Evolutionary conservation across 2,888 invertebrate species (phyloP).

Genomic region (Tetragonisca angustula): DNA sequence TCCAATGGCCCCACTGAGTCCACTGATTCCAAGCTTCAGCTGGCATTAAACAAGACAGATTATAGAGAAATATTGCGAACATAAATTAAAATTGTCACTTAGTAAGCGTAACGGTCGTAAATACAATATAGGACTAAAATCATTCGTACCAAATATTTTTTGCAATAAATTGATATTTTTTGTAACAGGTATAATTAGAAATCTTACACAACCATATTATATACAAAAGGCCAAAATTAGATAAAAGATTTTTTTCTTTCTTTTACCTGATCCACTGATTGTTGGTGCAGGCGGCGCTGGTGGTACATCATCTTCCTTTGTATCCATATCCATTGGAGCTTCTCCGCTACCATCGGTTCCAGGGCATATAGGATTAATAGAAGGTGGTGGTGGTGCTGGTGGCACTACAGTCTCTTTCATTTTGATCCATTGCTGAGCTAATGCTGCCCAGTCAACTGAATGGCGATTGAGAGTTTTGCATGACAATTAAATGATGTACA

Average conservation of each 20-base stretch:
- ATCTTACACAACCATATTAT: neutral
- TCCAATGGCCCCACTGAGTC: constrained; percentile 81
- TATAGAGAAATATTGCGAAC: constrained; percentile 4
- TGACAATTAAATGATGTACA: constrained; percentile 20
- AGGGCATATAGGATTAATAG: constrained; percentile 78
- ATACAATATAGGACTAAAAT: constrained; percentile 3
- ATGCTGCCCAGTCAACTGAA: constrained; percentile 96
- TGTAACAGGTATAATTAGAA: neutral
- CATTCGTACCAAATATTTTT: neutral
- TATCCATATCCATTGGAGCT: constrained; percentile 95
- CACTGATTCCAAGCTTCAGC: constrained; percentile 81
- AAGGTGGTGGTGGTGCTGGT: constrained; percentile 87
- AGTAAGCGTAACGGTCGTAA: neutral
- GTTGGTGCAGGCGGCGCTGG: constrained; percentile 83
- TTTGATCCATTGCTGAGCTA: constrained; percentile 99
- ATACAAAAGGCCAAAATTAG: neutral
- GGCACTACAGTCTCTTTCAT: constrained; percentile 93
- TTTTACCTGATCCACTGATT: constrained; percentile 81
- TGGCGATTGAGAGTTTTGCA: constrained; percentile 52
- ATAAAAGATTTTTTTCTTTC: neutral
- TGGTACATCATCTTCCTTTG: constrained; percentile 86
- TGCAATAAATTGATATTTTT: neutral
- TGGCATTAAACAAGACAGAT: constrained; percentile 41
- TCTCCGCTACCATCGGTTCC: constrained; percentile 90
- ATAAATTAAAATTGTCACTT: neutral